Percentiles rank a stretch among this genome's conserved stretches.
Conservation (phyloP, 2,113 vertebrate genomes). For the Taxidea taxus region DNA sequence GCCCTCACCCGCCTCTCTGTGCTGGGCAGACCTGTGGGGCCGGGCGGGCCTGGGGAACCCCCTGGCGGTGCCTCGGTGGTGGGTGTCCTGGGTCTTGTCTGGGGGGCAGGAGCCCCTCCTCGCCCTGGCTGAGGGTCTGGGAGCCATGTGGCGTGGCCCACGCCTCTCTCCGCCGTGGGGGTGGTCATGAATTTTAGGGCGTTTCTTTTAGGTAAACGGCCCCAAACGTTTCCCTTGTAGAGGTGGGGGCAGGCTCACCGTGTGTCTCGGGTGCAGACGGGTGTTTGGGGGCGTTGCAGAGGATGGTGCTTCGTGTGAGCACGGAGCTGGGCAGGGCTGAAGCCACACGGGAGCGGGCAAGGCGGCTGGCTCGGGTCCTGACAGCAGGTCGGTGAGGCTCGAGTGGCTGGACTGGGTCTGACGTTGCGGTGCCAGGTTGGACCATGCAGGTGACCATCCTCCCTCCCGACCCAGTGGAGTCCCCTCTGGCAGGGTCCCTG, state of each 20-base stretch:
- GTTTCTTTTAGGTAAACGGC: not conserved
- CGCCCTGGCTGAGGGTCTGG: no score
- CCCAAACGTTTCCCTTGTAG: not conserved
- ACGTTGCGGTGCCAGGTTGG: fast-evolving
- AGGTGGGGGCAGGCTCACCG: fast-evolving
- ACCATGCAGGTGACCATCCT: fast-evolving
- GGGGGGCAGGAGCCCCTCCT: not conserved
- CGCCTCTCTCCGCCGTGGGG: not conserved
- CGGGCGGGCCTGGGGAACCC: not conserved
- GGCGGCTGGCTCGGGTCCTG: no score
- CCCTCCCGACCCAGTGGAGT: no score
- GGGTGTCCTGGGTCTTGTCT: not conserved
- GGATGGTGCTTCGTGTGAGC: not conserved
- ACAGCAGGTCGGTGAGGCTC: not conserved
- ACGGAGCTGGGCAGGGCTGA: not conserved
- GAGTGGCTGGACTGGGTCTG: fast-evolving
- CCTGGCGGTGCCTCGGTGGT: no score
- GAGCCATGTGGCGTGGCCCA: not conserved
- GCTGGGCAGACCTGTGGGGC: not conserved
- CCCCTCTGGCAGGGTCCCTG: not conserved
- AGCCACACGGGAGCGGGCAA: not conserved
- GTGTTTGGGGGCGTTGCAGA: fast-evolving
- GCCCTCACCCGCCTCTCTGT: not conserved
- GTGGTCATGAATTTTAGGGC: not conserved
- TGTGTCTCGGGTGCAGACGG: no score